Percentiles rank a stretch among this genome's conserved stretches.
Evolutionary conservation across 2,888 invertebrate species (phyloP).

Genomic region (Metopia argyrocephala): DNA sequence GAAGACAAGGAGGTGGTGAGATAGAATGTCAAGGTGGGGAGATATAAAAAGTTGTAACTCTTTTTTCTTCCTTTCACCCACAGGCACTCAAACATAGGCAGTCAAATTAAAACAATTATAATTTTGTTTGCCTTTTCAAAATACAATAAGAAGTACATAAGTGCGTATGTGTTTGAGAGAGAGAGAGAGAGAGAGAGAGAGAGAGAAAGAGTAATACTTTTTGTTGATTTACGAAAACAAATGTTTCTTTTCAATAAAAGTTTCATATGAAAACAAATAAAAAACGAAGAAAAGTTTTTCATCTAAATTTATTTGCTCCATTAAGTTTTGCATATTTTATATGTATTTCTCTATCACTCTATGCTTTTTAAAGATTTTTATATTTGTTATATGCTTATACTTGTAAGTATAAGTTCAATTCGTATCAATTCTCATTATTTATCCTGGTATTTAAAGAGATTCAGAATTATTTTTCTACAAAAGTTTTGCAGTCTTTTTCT

Average conservation of each 20-base stretch:
- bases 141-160: too few relatives aligned
- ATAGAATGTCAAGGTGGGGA: not conserved
- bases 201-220: constrained; percentile 17
- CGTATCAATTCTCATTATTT: not conserved
- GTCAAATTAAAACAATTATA: too few relatives aligned
- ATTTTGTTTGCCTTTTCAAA: too few relatives aligned
- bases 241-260: not conserved
- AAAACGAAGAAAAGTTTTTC: constrained; percentile 21
- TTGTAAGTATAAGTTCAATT: constrained; percentile 39
- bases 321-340: constrained; percentile 32
- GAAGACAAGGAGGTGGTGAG: not conserved
- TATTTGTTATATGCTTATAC: not conserved
- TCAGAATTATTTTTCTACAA: constrained; percentile 36
- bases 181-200: not conserved
- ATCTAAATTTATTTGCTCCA: constrained; percentile 44
- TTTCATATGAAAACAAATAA: not conserved
- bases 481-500: constrained; percentile 25
- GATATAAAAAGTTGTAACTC: too few relatives aligned
- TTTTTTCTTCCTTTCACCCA: too few relatives aligned
- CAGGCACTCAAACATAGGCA: too few relatives aligned
- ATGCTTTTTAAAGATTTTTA: not conserved
- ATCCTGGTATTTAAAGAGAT: not conserved
- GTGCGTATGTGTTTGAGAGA: not conserved
- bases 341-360: not conserved
- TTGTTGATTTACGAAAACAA: not conserved